Percentiles rank a stretch among this genome's conserved stretches.
These are phyloP conservation scores for Tokudaia muenninki DNA, from an alignment of 2,797 vertebrate genomes.

Conservation along the genomic window DNA sequence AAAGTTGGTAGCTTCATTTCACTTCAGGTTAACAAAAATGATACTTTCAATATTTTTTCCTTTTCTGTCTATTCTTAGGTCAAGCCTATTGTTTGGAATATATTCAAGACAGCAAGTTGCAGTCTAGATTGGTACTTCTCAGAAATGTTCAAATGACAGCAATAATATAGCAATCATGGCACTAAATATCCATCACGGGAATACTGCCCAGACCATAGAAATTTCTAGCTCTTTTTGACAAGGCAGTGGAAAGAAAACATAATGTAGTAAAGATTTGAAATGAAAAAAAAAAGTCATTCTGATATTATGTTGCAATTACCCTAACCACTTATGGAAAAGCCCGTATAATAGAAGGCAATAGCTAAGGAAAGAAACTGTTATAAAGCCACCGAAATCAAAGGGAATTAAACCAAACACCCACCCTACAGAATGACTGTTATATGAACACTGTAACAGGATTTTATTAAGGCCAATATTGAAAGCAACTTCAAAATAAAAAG, in stretches of 20 bases:
- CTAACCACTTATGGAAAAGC: slow-evolving; percentile 70
- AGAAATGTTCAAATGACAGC: slow-evolving; percentile 72
- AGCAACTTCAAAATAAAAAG: slow-evolving; percentile 52
- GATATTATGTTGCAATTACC: slow-evolving; percentile 64
- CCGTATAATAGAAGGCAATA: slow-evolving; percentile 18
- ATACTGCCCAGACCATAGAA: slow-evolving; percentile 69
- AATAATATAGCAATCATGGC: slow-evolving; percentile 67
- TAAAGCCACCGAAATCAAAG: slow-evolving; percentile 52
- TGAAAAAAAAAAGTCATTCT: slow-evolving; percentile 69
- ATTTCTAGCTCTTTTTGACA: slow-evolving; percentile 68
- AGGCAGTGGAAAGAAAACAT: slow-evolving; percentile 59
- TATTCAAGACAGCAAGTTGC: slow-evolving; percentile 53
- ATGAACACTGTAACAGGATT: not conserved
- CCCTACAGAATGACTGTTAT: slow-evolving; percentile 21
- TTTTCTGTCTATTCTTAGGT: slow-evolving; percentile 62
- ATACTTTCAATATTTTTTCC: slow-evolving; percentile 61
- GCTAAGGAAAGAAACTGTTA: slow-evolving; percentile 50
- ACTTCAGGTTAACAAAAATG: slow-evolving; percentile 44
- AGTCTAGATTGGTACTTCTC: slow-evolving; percentile 68
- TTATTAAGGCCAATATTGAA: slow-evolving; percentile 58
- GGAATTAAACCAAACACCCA: slow-evolving; percentile 64
- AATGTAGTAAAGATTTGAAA: slow-evolving; percentile 65
- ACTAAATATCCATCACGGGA: slow-evolving; percentile 59
- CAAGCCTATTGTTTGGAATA: slow-evolving; percentile 49
- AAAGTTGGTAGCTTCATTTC: slow-evolving; percentile 9